Base-by-base conservation (phyloP, 1,140 invertebrate species). In the Anadara kagoshimensis region DNA sequence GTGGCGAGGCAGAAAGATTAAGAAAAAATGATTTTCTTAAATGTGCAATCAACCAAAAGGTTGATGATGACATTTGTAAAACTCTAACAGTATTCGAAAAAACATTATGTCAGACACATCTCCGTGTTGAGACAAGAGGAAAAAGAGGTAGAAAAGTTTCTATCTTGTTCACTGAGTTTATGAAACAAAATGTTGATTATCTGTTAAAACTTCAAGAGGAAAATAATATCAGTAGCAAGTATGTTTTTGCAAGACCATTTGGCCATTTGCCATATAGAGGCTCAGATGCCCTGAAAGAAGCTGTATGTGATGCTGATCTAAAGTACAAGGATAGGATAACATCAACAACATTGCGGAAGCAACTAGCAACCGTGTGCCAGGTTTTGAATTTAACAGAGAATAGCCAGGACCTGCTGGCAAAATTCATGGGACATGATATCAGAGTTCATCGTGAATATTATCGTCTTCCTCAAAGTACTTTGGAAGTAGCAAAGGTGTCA, bases 401-500 rank as follows among this genome's bases (percentile, higher is more conserved):
- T n/a, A 14, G 29, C n/a, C 45, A 57, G 36, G 74, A 82, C 45
- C 62, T 76, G 14, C 53, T 83, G 44, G 80, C 82, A 11, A 72
- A 71, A 22, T 75, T 78, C 51, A 66, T 78, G 73, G 79, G 82
- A 5, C 78, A 78, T 73, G 78, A 81, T 59, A 77, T 83, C 11
- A 51, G 70, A 20, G 63, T 81, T 10, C 80, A 84, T 56, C 44
- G 80, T 24, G 56, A 80, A 45, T 83, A 41, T 51, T 82, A 83
- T 51, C 56, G 80, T 29, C 68, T 82, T 1, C 78, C 76, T n/a
- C 61, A 79, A 51, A 69, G 67, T 24, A 83, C 79, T 18, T n/a
- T 79, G 11, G 69, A 82, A 62, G 10, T 81, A 3, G 80, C 81
- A 1, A 84, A 81, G 57, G 67, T 82, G n/a, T 57, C 53, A 20